phyloP scores from a whole-genome alignment of 2,113 vertebrate genomes.

The Hippocampus zosterae region DNA sequence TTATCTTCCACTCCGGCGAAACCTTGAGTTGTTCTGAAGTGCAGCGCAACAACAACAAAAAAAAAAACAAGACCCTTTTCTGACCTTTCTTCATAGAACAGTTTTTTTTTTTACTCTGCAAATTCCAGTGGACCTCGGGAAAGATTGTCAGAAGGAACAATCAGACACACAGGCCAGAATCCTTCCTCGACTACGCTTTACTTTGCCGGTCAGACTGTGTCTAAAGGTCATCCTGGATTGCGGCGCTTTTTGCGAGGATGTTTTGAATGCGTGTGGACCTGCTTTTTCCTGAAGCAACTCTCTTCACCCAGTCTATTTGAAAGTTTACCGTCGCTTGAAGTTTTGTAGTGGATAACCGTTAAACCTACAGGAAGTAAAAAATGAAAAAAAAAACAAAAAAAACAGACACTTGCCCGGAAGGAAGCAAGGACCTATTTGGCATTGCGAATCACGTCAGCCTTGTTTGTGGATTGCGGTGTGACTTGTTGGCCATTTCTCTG shows the following conservation, averaged over 20 bases:
- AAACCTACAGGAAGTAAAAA: neutral
- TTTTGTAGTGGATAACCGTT: neutral
- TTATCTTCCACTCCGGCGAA: constrained; percentile 37
- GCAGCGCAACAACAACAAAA: constrained; percentile 8
- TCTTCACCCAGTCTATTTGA: neutral
- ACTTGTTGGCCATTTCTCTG: too few species aligned
- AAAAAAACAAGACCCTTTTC: constrained; percentile 1
- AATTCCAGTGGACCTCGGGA: neutral
- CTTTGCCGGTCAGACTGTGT: neutral
- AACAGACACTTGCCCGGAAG: neutral
- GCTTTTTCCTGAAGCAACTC: neutral
- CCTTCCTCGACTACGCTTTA: neutral
- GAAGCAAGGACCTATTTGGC: neutral
- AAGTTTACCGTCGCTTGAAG: neutral
- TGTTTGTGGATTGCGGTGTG: neutral
- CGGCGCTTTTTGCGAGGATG: neutral
- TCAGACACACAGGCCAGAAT: neutral
- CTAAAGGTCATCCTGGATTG: constrained; percentile 1
- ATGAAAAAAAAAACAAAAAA: neutral
- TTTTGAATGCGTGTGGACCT: neutral
- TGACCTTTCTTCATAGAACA: constrained; percentile 19
- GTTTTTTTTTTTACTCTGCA: constrained; percentile 8
- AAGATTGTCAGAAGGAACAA: neutral
- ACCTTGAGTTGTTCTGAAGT: constrained; percentile 23
- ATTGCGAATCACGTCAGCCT: neutral